Evolutionary conservation across 2,888 invertebrate genomes (phyloP).

Genomic region (Brachycybe producta): DNA sequence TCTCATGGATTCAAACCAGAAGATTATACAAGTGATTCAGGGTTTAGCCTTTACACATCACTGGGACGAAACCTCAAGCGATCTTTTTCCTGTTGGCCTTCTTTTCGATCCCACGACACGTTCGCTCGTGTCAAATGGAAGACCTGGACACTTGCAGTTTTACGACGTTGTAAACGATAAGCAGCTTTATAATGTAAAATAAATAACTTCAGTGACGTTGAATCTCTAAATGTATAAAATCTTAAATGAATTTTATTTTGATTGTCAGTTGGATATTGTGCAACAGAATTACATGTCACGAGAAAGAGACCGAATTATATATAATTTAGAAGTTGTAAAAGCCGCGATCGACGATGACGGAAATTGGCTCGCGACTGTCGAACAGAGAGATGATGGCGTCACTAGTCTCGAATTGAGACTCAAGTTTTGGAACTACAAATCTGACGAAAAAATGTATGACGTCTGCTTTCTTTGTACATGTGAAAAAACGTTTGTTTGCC

Average conservation of each 20-base stretch:
- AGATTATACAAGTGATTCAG: slow-evolving; percentile 47
- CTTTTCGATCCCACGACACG: slow-evolving; percentile 29
- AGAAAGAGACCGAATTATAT: slow-evolving; percentile 9
- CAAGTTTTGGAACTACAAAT: slow-evolving; percentile 59
- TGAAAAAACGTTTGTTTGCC: neutral
- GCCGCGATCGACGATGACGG: slow-evolving; percentile 53
- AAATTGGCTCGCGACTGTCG: slow-evolving; percentile 55
- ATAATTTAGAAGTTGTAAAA: slow-evolving; percentile 43
- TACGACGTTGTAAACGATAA: slow-evolving; percentile 40
- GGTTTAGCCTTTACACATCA: slow-evolving; percentile 49
- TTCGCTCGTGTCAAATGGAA: slow-evolving; percentile 36
- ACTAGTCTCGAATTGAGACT: slow-evolving; percentile 49
- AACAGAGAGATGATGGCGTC: slow-evolving; percentile 42
- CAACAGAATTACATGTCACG: slow-evolving; percentile 10
- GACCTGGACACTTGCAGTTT: slow-evolving; percentile 39
- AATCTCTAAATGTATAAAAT: no score
- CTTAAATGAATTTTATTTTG: neutral
- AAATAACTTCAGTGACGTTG: no score
- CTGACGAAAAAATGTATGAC: slow-evolving; percentile 45
- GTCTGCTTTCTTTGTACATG: no score
- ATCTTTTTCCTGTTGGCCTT: slow-evolving; percentile 28
- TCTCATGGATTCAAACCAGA: slow-evolving; percentile 34
- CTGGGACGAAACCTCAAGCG: slow-evolving; percentile 26
- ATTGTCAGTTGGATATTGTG: slow-evolving; percentile 16
- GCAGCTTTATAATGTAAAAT: slow-evolving; percentile 53